Evolutionary conservation across 2,888 invertebrate species (phyloP).

Genomic region (Yponomeuta evonymella): DNA sequence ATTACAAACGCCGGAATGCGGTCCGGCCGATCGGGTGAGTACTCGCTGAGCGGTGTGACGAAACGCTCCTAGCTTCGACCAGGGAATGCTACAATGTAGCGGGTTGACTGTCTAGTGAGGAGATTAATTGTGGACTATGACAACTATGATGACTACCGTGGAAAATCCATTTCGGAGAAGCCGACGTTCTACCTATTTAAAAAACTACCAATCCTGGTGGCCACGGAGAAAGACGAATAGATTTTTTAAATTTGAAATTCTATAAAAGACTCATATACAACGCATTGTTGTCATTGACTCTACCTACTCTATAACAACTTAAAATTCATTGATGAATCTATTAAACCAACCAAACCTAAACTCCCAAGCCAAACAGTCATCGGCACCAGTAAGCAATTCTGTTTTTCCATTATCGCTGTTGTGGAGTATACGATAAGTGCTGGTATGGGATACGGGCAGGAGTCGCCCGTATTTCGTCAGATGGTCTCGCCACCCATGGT

Average conservation of each 20-base stretch:
- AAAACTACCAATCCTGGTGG: not conserved
- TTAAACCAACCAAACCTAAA: not conserved
- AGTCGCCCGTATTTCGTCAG: not conserved
- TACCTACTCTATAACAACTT: not conserved
- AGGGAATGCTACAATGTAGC: not conserved
- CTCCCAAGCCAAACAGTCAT: not conserved
- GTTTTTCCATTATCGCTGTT: not conserved
- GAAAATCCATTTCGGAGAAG: not conserved
- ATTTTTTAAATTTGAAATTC: too few relatives aligned
- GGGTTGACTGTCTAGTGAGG: not conserved
- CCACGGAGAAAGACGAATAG: not conserved
- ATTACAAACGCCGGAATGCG: conserved; percentile 2
- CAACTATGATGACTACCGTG: not conserved
- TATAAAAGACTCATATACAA: too few relatives aligned
- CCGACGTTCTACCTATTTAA: not conserved
- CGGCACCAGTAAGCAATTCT: not conserved
- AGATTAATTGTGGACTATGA: conserved; percentile 8
- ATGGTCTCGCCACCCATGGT: not conserved
- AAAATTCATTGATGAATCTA: not conserved
- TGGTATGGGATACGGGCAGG: not conserved
- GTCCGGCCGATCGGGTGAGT: not conserved
- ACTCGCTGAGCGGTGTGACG: conserved; percentile 8
- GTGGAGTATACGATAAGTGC: not conserved
- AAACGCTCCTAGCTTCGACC: not conserved
- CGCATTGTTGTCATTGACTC: not conserved